Evolutionary conservation across 2,113 vertebrate species (phyloP).

Genomic region (Hippocampus zosterae): DNA sequence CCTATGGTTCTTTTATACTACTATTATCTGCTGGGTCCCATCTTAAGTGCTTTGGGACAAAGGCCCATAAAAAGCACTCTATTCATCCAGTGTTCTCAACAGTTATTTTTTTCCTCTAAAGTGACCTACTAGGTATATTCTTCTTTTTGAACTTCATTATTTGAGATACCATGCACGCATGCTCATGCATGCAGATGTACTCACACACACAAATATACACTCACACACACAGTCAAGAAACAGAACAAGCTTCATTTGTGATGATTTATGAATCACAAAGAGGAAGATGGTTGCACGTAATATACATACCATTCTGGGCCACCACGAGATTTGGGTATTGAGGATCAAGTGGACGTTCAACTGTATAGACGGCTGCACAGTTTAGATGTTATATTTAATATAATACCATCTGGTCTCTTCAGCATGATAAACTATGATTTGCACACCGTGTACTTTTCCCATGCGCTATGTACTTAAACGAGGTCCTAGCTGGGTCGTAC

Average conservation of each 20-base stretch:
- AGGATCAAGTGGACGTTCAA: no score
- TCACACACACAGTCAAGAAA: neutral
- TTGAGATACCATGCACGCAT: neutral
- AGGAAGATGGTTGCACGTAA: slow-evolving; percentile 35
- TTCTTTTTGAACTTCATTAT: slow-evolving; percentile 23
- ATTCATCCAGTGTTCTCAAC: slow-evolving; percentile 17
- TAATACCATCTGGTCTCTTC: no score
- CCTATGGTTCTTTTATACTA: slow-evolving; percentile 29
- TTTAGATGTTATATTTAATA: no score
- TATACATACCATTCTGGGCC: neutral
- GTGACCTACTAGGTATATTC: slow-evolving; percentile 17
- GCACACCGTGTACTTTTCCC: no score
- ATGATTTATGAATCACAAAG: slow-evolving; percentile 32
- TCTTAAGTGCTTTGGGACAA: slow-evolving; percentile 43
- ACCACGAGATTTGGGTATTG: neutral
- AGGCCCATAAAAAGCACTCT: slow-evolving; percentile 34
- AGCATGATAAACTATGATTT: no score
- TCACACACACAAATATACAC: neutral
- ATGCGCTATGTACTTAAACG: no score
- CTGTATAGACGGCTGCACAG: no score
- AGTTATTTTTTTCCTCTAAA: slow-evolving; percentile 19
- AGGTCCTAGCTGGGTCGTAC: no score
- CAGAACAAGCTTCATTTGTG: neutral
- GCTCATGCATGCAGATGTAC: no score
- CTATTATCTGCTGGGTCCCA: slow-evolving; percentile 34